A percentile compares a stretch with the other conserved stretches of the same genome.
Conservation (phyloP, 2,888 invertebrate genomes). For the Macrosiphum euphorbiae region DNA sequence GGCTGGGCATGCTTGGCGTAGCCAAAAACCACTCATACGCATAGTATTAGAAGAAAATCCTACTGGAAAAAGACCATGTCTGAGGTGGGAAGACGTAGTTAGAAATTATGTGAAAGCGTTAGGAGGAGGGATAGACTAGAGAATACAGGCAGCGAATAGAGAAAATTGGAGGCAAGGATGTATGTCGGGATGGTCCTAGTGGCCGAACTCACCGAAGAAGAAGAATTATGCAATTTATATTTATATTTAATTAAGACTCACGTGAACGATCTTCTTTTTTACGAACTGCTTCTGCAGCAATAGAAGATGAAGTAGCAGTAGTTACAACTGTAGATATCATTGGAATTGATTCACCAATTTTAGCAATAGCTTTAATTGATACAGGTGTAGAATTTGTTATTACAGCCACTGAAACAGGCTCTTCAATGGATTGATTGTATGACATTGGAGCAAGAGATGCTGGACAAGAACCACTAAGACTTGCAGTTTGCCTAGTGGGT, state of each 20-base stretch:
- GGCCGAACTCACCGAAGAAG: too few species aligned
- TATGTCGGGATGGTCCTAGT: too few species aligned
- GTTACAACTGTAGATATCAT: constrained; percentile 69
- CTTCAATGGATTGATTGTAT: constrained; percentile 63
- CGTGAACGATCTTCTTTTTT: constrained; percentile 55
- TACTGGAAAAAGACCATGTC: too few species aligned
- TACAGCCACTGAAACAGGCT: constrained; percentile 43
- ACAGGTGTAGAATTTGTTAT: constrained; percentile 51
- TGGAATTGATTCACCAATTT: constrained; percentile 60
- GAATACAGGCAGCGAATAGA: too few species aligned
- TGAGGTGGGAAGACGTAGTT: too few species aligned
- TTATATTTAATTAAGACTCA: constrained; percentile 10
- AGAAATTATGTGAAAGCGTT: too few species aligned
- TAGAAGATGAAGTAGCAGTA: constrained; percentile 54
- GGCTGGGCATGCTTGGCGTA: too few species aligned
- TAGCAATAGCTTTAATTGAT: constrained; percentile 46
- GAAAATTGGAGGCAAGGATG: too few species aligned
- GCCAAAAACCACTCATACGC: too few species aligned
- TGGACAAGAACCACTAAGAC: constrained; percentile 59
- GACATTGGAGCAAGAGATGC: constrained; percentile 55
- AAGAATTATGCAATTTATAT: too few species aligned
- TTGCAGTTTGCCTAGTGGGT: constrained; percentile 58
- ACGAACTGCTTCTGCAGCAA: constrained; percentile 49
- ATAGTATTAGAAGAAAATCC: too few species aligned
- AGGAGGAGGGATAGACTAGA: too few species aligned